Evolutionary conservation across 64 coral and sea anemone species (phyloP), one percentile per base, ranked within the genome.

Genomic region (Catalaphyllia jardinei): DNA sequence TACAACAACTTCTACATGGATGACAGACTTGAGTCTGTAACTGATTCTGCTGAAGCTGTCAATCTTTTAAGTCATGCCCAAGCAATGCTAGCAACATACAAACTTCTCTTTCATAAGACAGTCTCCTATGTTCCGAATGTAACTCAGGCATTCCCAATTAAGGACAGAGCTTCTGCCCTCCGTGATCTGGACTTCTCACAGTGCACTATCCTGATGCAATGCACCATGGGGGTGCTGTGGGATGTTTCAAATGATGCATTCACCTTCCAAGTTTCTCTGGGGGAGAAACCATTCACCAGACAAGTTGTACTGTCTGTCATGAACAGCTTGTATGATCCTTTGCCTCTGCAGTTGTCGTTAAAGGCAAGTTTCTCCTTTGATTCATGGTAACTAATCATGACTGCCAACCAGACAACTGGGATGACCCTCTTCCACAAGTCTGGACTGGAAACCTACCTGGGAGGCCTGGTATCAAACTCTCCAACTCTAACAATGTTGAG

Each of bases 291-390:
- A 18, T 96, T 93, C 77, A 93, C 94, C 76, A 78, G 87, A 46
- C 75, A 90, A 89, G 94, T 87, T 24, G 94, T 93, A 24, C 63
- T 96, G 12, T 92, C 90, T 8, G 35, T 82, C 42, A 75, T 89
- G 25, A 96, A 96, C 87, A 88, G 83, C 62, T 33, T 87, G 18
- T 96, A 90, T n/a, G 94, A 96, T 50, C 91, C 94, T 30, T 93
- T 28, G 91, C 82, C 0, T 75, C 94, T 13, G 79, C 94, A 46
- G 74, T 96, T 35, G 35, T 80, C 14, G 57, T 96, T 31, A 79
- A 80, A 52, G 90, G 94, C 2, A 96, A 96, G 63, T n/a, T 18
- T 3, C 80, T 92, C 16, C 78, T 92, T 29, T 39, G 62, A 49
- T 38, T 50, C 3, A 86, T 91, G 94, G 54, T 28, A 0, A 15